phyloP scores from a whole-genome alignment of 2,113 vertebrate species.

The Choloepus hoffmanni region DNA sequence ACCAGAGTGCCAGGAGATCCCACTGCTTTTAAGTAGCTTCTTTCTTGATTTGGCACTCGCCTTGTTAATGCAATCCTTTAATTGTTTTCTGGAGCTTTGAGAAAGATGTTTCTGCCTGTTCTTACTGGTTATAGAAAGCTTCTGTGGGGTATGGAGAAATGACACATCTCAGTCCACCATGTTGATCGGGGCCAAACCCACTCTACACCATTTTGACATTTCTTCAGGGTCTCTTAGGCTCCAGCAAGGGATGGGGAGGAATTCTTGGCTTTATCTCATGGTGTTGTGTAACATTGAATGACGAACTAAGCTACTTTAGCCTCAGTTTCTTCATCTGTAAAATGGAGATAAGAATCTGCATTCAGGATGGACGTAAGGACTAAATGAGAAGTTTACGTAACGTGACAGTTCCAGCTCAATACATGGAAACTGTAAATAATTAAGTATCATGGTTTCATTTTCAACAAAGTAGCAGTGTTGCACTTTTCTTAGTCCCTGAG shows the following conservation, averaged over 20 bases:
- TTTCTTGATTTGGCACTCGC: too few species aligned
- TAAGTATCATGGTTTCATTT: neutral
- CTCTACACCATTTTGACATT: neutral
- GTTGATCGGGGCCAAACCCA: too few species aligned
- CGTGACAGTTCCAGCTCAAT: neutral
- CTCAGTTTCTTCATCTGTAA: slow-evolving; percentile 1
- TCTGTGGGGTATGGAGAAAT: too few species aligned
- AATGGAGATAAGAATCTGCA: neutral
- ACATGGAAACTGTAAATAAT: neutral
- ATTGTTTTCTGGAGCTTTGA: too few species aligned
- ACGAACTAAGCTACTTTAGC: neutral
- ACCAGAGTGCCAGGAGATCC: too few species aligned
- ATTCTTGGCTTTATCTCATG: neutral
- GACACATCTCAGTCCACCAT: too few species aligned
- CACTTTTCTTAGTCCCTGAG: neutral
- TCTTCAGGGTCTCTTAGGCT: neutral
- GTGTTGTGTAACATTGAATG: neutral
- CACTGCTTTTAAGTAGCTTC: too few species aligned
- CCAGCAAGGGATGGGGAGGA: neutral
- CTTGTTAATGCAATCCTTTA: too few species aligned
- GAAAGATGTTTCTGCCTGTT: too few species aligned
- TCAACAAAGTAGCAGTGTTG: neutral
- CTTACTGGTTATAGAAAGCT: too few species aligned
- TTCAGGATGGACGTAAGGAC: neutral
- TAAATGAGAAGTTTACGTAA: neutral